These are phyloP conservation scores for Poliocrania exsul DNA, from an alignment of 2,797 vertebrate species.

Conservation along the genomic window DNA sequence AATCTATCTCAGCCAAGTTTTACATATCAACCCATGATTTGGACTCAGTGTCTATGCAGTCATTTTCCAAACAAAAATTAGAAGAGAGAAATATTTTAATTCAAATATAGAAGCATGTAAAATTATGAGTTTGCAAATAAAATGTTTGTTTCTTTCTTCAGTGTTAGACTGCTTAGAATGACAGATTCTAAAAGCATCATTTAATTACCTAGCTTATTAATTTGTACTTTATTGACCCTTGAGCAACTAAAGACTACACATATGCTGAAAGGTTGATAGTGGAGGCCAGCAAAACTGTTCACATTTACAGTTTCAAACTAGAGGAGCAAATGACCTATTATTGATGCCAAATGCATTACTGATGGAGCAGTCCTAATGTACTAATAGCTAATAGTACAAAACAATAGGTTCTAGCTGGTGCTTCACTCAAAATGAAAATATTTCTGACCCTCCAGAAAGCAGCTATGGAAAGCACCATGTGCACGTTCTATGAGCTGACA, in stretches of 20 bases:
- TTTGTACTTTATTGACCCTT: neutral
- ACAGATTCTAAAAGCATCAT: neutral
- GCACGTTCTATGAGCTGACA: neutral
- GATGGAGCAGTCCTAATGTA: neutral
- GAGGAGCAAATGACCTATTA: neutral
- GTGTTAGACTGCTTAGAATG: neutral
- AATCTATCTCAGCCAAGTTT: neutral
- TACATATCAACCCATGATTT: neutral
- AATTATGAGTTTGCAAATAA: neutral
- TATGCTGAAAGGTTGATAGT: neutral
- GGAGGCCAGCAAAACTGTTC: neutral
- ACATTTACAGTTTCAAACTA: neutral
- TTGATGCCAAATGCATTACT: neutral
- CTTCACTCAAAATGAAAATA: neutral
- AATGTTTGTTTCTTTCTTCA: neutral
- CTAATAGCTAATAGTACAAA: neutral
- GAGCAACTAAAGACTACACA: neutral
- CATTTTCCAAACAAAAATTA: neutral
- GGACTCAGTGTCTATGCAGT: neutral
- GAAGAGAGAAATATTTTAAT: neutral
- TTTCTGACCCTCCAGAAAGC: neutral
- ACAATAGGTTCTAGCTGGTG: neutral
- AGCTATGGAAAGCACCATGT: neutral
- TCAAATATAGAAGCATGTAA: neutral
- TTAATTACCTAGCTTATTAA: neutral